Conservation (phyloP, 2,113 vertebrate genomes). For the Cnemophilus loriae region DNA sequence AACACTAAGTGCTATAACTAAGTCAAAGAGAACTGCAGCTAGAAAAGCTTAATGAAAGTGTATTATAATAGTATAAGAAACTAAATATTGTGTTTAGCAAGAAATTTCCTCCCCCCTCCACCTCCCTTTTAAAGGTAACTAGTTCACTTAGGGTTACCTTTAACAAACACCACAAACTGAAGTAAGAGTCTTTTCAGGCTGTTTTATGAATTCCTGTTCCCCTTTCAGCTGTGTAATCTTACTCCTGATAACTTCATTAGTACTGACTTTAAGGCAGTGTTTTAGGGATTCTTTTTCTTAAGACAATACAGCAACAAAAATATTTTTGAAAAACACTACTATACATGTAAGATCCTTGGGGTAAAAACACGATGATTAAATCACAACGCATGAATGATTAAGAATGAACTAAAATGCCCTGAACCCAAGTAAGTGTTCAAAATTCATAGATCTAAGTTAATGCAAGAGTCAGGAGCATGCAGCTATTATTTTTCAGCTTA, state of each 20-base stretch:
- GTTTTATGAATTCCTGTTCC: not conserved
- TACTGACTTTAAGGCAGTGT: not conserved
- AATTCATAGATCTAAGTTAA: not conserved
- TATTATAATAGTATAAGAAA: not conserved
- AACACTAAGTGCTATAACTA: not conserved
- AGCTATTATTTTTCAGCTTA: not conserved
- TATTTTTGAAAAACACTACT: not conserved
- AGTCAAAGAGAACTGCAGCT: not conserved
- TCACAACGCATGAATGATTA: not conserved
- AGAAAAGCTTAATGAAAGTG: not conserved
- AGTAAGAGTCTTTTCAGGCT: not conserved
- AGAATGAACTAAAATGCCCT: constrained; percentile 9
- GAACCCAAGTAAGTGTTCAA: not conserved
- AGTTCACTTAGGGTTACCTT: not conserved
- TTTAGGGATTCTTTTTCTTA: not conserved
- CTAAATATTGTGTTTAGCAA: not conserved
- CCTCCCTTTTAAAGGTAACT: not conserved
- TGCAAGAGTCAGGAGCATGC: not conserved
- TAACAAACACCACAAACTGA: not conserved
- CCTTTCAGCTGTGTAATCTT: not conserved
- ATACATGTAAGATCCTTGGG: not conserved
- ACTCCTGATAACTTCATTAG: not conserved
- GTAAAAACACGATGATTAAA: constrained; percentile 17
- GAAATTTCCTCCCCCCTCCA: not conserved
- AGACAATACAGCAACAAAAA: not conserved